These are phyloP conservation scores for Biston betularia DNA, from an alignment of 2,888 invertebrate species.

Conservation along the genomic window DNA sequence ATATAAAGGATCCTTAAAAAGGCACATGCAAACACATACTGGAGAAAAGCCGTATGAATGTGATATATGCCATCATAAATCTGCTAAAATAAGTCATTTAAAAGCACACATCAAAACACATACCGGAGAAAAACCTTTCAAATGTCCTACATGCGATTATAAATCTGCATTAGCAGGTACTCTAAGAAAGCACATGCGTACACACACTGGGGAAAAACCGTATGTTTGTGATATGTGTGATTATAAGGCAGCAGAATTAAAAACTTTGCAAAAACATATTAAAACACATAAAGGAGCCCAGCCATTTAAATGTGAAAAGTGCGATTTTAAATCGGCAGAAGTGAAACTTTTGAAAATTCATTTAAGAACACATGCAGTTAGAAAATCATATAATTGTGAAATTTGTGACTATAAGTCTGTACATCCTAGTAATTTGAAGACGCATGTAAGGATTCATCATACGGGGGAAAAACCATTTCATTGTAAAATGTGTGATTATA, in stretches of 20 bases:
- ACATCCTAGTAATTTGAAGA: conserved; percentile 1
- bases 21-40: not conserved
- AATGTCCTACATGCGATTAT: not conserved
- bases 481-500: conserved; percentile 1
- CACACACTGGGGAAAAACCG: conserved; percentile 3
- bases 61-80: not conserved
- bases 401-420: conserved; percentile 1
- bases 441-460: not conserved
- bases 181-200: not conserved
- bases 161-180: not conserved
- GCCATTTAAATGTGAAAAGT: conserved; percentile 5
- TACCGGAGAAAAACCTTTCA: not conserved
- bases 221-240: conserved; percentile 2
- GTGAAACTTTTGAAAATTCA: not conserved
- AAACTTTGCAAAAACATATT: not conserved
- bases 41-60: conserved; percentile 11
- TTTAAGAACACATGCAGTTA: conserved; percentile 1
- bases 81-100: not conserved
- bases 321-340: conserved; percentile 3
- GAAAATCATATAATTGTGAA: conserved; percentile 2
- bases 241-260: not conserved
- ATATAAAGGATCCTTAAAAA: not conserved
- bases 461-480: not conserved
- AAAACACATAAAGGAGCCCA: not conserved
- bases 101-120: conserved; percentile 1